Conservation (phyloP, 2,797 vertebrate species). For the Hipposideros larvatus region DNA sequence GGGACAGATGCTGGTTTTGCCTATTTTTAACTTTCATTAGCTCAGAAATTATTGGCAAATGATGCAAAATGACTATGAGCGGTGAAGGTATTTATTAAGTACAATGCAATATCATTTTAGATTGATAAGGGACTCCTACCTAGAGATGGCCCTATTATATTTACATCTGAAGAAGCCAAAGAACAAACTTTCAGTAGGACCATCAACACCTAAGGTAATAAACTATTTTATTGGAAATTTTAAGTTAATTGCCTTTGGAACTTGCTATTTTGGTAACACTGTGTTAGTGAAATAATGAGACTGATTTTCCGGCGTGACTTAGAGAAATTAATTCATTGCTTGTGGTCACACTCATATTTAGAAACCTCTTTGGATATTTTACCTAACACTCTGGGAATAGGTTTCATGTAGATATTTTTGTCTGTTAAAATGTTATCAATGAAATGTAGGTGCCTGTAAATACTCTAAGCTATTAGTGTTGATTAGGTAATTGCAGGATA, state of each 20-base stretch:
- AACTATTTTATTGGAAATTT: slow-evolving; percentile 13
- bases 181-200: background rate
- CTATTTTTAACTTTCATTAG: background rate
- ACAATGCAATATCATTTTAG: slow-evolving; percentile 83
- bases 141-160: slow-evolving; percentile 91
- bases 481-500: background rate
- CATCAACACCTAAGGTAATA: slow-evolving; percentile 68
- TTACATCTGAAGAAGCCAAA: slow-evolving; percentile 84
- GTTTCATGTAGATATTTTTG: slow-evolving; percentile 18
- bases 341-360: background rate
- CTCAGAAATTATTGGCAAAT: background rate
- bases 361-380: slow-evolving; percentile 26
- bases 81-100: background rate
- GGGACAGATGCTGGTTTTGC: background rate
- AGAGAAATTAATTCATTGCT: slow-evolving; percentile 43
- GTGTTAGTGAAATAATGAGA: slow-evolving; percentile 42
- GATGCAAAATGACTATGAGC: background rate
- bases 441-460: background rate
- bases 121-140: slow-evolving; percentile 90
- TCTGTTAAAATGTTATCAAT: slow-evolving; percentile 5
- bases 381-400: slow-evolving; percentile 6
- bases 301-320: slow-evolving; percentile 35
- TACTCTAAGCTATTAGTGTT: background rate
- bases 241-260: slow-evolving; percentile 40
- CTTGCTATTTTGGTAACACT: slow-evolving; percentile 41